A percentile compares a stretch with the other conserved stretches of the same genome.
phyloP scores from a whole-genome alignment of 2,888 invertebrate species.

The Imbricaverruca yamaguchii region DNA sequence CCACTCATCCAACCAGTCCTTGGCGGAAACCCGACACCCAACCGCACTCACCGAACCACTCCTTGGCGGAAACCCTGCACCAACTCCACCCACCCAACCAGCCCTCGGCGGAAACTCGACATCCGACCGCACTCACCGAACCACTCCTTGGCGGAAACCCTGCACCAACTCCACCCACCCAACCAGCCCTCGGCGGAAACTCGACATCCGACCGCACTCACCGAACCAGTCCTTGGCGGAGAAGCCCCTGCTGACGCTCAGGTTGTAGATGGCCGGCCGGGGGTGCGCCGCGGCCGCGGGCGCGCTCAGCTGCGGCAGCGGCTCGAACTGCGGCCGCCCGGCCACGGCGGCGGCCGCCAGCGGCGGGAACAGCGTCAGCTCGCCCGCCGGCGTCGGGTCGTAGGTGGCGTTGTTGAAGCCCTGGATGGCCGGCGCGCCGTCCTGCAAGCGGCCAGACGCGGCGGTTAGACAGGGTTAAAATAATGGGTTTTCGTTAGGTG shows the following conservation, averaged over 20 bases:
- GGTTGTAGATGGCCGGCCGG: slow-evolving; percentile 19
- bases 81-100: too few species aligned
- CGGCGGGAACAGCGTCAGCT: slow-evolving; percentile 18
- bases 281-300: neutral
- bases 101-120: too few species aligned
- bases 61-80: too few species aligned
- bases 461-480: too few species aligned
- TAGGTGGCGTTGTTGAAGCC: slow-evolving; percentile 20
- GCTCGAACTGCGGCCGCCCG: slow-evolving; percentile 15
- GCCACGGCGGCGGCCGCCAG: neutral
- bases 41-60: too few species aligned
- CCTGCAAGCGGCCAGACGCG: neutral
- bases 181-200: too few species aligned
- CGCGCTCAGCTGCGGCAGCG: slow-evolving; percentile 1
- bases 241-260: neutral
- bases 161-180: too few species aligned
- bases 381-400: slow-evolving; percentile 13
- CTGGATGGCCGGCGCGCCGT: neutral
- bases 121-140: neutral
- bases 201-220: neutral
- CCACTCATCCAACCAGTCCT: too few species aligned
- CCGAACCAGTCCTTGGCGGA: slow-evolving; percentile 22
- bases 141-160: too few species aligned
- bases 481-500: too few species aligned
- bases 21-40: too few species aligned